These are phyloP conservation scores for Watsonalla binaria DNA, from an alignment of 2,888 invertebrate species.

Conservation along the genomic window DNA sequence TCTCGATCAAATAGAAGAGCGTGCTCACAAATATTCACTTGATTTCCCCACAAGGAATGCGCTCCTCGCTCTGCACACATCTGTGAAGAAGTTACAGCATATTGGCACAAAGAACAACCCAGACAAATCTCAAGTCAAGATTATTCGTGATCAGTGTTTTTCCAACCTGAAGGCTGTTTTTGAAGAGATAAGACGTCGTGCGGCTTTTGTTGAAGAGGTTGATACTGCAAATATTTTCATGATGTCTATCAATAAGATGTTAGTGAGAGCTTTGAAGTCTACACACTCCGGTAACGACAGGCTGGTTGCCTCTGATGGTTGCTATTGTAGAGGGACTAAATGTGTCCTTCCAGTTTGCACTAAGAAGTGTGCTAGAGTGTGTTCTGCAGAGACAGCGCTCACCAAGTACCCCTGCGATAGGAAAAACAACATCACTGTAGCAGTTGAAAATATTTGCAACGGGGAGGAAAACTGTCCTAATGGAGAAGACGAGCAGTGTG, in stretches of 20 bases:
- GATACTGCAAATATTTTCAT: constrained; percentile 39
- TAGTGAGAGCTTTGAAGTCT: constrained; percentile 46
- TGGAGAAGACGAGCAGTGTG: constrained; percentile 56
- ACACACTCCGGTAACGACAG: constrained; percentile 51
- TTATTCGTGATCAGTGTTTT: constrained; percentile 40
- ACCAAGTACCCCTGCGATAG: constrained; percentile 41
- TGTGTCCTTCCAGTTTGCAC: constrained; percentile 46
- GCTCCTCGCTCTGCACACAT: constrained; percentile 26
- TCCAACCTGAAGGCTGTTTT: constrained; percentile 35
- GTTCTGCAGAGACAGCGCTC: constrained; percentile 39
- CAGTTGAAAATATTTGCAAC: constrained; percentile 47
- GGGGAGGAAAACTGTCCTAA: constrained; percentile 44
- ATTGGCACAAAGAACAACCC: constrained; percentile 20
- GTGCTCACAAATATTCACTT: background rate
- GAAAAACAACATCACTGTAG: constrained; percentile 24
- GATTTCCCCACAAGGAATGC: background rate
- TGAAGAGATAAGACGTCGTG: constrained; percentile 24
- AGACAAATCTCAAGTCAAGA: constrained; percentile 25
- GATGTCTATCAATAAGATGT: constrained; percentile 35
- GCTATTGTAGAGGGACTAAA: constrained; percentile 39
- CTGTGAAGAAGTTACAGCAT: constrained; percentile 35
- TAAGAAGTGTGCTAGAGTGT: constrained; percentile 39
- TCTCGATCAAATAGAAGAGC: constrained; percentile 7
- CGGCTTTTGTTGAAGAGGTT: constrained; percentile 21
- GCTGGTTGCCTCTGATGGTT: constrained; percentile 32